Base-by-base conservation (phyloP, 2,888 invertebrate genomes). In the Rambutsinella grinnellia region DNA sequence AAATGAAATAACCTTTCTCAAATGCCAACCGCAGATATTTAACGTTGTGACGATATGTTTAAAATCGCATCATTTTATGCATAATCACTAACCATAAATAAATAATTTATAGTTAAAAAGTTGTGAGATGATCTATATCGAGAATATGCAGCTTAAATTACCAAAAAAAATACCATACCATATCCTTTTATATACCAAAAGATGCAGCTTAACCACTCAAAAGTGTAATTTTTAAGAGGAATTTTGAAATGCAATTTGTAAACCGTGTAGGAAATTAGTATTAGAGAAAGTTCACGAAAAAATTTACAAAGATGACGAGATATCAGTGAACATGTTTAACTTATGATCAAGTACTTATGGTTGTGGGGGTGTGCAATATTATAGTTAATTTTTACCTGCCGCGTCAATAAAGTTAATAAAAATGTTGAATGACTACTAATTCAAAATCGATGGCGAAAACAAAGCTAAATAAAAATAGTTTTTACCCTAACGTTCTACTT, bases 291-390 rank as follows among this genome's bases (percentile, higher is more conserved):
- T n/a, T 51, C 10, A 51, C 51, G 19, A 51, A 51, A 51, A 21
- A 51, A 19, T 21, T 51, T n/a, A 51, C 21, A 13, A 49, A 51
- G 3, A 21, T 19, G 21, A 51, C n/a, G 36, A 36, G n/a, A 3
- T n/a, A 46, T 17, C 46, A 6, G 21, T 21, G 21, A 53, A 46
- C 23, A 23, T 61, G 23, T 44, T 47, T 61, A 44, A 54, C 26
- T 61, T 46, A 61, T 47, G 17, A 17, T 61, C 46, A 23, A 27
- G 51, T 62, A 57, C 44, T 71, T 54, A 69, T 63, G 62, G 70
- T 62, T 72, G 65, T 63, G 65, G 72, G 65, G 72, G 58, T 72
- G 72, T 72, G 72, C 72, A 72, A 72, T 72, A 70, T 54, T 70
- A 27, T n/a, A 27, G 28, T 27, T n/a, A 8, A 36, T 36, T 36